phyloP scores from a whole-genome alignment of 1,140 invertebrate genomes.

The Cryptotermes secundus region DNA sequence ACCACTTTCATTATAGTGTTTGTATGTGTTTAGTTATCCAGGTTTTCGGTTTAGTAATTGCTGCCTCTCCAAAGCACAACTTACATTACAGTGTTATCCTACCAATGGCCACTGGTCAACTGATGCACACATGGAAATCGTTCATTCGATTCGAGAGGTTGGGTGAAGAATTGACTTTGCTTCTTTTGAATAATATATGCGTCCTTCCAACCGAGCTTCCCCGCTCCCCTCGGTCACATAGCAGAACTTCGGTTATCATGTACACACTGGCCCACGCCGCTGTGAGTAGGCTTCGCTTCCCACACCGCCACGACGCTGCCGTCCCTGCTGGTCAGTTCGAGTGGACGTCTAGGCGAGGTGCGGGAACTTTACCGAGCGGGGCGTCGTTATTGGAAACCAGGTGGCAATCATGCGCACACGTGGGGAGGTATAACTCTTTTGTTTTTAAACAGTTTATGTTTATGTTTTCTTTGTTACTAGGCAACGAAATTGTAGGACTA shows the following conservation, averaged over 20 bases:
- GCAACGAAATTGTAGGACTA: background rate
- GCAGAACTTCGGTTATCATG: too few species aligned
- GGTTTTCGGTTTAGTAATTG: too few species aligned
- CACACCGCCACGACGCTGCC: background rate
- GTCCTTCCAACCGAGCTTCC: background rate
- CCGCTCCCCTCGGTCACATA: background rate
- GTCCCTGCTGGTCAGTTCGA: background rate
- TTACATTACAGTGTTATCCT: background rate
- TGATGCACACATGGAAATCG: background rate
- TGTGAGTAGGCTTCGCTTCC: too few species aligned
- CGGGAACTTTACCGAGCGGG: background rate
- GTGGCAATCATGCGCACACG: background rate
- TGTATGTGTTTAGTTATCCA: too few species aligned
- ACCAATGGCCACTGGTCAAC: background rate
- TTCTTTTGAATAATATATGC: background rate
- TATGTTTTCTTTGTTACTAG: background rate
- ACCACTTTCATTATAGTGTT: too few species aligned
- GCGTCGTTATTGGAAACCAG: background rate
- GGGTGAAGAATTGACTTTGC: background rate
- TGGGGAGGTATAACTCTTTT: background rate
- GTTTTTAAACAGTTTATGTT: slow-evolving; percentile 1
- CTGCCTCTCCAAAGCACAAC: background rate
- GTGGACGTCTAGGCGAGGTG: background rate
- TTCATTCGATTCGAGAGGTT: background rate
- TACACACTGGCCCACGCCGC: too few species aligned